Evolutionary conservation across 2,888 invertebrate genomes (phyloP).

Genomic region (Sarcophaga variegata): DNA sequence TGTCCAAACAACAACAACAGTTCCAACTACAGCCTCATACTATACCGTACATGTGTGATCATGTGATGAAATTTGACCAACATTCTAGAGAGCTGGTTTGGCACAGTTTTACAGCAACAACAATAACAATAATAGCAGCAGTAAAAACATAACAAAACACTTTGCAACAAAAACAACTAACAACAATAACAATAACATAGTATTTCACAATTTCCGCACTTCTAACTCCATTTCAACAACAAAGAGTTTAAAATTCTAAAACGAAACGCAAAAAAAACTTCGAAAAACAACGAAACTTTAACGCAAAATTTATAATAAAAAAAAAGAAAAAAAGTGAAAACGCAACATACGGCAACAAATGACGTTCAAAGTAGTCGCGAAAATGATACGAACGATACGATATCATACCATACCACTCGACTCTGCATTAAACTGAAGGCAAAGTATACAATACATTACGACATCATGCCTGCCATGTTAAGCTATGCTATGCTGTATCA

Average conservation of each 20-base stretch:
- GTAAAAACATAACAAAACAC: conserved; percentile 51
- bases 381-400: conserved; percentile 58
- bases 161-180: conserved; percentile 45
- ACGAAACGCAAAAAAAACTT: conserved; percentile 9
- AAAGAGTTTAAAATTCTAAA: conserved; percentile 29
- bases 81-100: conserved; percentile 68
- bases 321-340: conserved; percentile 61
- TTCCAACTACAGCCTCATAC: conserved; percentile 20
- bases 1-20: background rate
- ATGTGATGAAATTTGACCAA: conserved; percentile 66
- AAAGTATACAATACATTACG: background rate
- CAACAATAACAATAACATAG: conserved; percentile 40
- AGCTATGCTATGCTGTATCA: conserved; percentile 13
- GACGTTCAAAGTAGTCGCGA: conserved; percentile 55
- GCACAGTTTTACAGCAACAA: conserved; percentile 67
- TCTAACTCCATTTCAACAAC: conserved; percentile 68
- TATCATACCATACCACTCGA: conserved; percentile 42
- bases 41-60: conserved; percentile 41
- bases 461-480: conserved; percentile 15
- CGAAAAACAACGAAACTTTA: conserved; percentile 17
- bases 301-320: conserved; percentile 49
- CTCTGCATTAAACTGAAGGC: conserved; percentile 20
- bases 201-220: conserved; percentile 70
- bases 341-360: conserved; percentile 57
- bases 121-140: background rate